These are phyloP conservation scores for Oncorhynchus gorbuscha DNA, from an alignment of 2,113 vertebrate species.

Conservation along the genomic window DNA sequence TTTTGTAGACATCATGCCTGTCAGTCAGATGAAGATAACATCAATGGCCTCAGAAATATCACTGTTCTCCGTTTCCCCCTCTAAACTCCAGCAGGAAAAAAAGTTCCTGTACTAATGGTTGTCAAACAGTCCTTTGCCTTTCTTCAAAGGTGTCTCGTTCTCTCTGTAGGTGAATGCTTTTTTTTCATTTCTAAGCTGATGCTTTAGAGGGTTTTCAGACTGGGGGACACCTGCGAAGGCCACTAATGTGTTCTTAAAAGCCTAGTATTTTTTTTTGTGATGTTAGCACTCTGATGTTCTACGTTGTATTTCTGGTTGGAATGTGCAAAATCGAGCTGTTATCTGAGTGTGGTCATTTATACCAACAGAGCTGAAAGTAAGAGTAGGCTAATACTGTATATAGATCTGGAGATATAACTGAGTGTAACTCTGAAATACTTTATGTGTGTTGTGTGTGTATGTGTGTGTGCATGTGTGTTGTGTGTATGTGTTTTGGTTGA, in stretches of 20 bases:
- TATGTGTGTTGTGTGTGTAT: too few species aligned
- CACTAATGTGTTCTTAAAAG: conserved; percentile 53
- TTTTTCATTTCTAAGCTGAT: background rate
- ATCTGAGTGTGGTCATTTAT: background rate
- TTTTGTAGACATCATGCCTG: background rate
- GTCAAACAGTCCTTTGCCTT: too few species aligned
- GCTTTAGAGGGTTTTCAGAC: conserved; percentile 37
- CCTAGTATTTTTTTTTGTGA: conserved; percentile 50
- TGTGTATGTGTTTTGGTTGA: too few species aligned
- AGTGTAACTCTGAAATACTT: too few species aligned
- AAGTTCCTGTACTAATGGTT: background rate
- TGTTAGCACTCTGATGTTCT: conserved; percentile 37
- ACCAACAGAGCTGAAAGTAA: background rate
- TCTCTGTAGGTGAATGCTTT: background rate
- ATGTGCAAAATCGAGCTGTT: conserved; percentile 8
- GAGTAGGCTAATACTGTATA: background rate
- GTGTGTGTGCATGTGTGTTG: too few species aligned
- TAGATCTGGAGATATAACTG: too few species aligned
- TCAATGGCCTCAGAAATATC: conserved; percentile 21
- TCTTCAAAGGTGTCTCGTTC: background rate
- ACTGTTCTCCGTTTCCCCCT: conserved; percentile 25
- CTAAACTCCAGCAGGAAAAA: background rate
- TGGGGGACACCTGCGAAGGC: conserved; percentile 38
- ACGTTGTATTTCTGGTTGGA: conserved; percentile 41
- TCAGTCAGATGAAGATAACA: conserved; percentile 37